Evolutionary conservation across 30 jellyfish, hydroid and myxozoan species (phyloP), one percentile per base, ranked within the genome.

Genomic region (Catostylus mosaicus): DNA sequence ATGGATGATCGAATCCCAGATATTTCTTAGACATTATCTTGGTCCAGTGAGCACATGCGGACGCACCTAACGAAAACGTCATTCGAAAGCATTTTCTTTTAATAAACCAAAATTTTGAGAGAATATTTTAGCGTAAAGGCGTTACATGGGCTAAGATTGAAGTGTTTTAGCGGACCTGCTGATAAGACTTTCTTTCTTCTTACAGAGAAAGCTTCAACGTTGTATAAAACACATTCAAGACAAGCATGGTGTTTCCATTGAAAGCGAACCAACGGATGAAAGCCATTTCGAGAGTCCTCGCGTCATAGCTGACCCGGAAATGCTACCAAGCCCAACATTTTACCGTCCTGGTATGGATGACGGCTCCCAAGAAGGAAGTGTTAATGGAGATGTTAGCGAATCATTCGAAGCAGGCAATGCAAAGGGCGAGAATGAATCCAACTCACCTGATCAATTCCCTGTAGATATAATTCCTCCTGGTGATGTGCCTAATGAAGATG

Each of bases 121-220:
- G n/a, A n/a, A n/a, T n/a, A n/a, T n/a, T n/a, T n/a, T n/a, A n/a
- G n/a, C n/a, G n/a, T n/a, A n/a, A n/a, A n/a, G n/a, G n/a, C n/a
- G n/a, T n/a, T n/a, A n/a, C n/a, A n/a, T n/a, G n/a, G n/a, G n/a
- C n/a, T n/a, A n/a, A n/a, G n/a, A n/a, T n/a, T n/a, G n/a, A n/a
- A n/a, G n/a, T n/a, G n/a, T n/a, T n/a, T n/a, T n/a, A n/a, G n/a
- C n/a, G n/a, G n/a, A n/a, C n/a, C n/a, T n/a, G n/a, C n/a, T n/a
- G n/a, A n/a, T n/a, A n/a, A n/a, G n/a, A n/a, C n/a, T n/a, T n/a
- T n/a, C n/a, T 50, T 64, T 33, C 9, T 9, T 64, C 14, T 80
- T 79, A 1, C 78, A 80, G 90, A 66, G 90, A 66, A 80, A 80
- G 75, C 79, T 80, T 20, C 90, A 80, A n/a, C 83, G 90, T 7